Evolutionary conservation across 2,888 invertebrate species (phyloP).

Genomic region (Pasiphila rectangulata): DNA sequence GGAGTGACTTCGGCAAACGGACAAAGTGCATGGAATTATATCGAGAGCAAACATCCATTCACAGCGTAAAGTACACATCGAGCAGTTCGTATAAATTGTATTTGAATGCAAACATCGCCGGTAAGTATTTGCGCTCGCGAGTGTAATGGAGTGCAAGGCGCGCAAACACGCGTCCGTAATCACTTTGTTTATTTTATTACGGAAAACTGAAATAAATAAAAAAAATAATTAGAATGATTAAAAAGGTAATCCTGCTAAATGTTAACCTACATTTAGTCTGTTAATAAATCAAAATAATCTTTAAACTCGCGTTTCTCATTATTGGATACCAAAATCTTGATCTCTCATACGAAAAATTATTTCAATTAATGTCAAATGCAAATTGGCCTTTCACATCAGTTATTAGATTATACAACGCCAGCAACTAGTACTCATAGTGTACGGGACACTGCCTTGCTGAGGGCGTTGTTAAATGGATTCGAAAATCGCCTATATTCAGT

Average conservation of each 20-base stretch:
- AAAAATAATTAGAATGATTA: neutral
- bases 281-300: too few relatives aligned
- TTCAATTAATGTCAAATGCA: too few relatives aligned
- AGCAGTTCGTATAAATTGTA: neutral
- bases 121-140: constrained; percentile 22
- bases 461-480: too few relatives aligned
- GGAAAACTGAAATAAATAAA: neutral
- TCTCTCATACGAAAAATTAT: too few relatives aligned
- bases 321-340: too few relatives aligned
- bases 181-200: constrained; percentile 15
- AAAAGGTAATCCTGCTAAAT: neutral
- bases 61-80: neutral
- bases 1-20: constrained; percentile 14
- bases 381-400: too few relatives aligned
- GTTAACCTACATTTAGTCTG: too few relatives aligned
- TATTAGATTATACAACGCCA: too few relatives aligned
- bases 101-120: constrained; percentile 17
- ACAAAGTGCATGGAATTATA: constrained; percentile 16
- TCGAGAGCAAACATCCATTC: constrained; percentile 6
- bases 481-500: too few relatives aligned
- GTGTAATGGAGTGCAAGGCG: constrained; percentile 17
- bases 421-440: too few relatives aligned
- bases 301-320: too few relatives aligned
- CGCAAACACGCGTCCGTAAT: constrained; percentile 3
- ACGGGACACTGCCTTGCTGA: too few relatives aligned